Evolutionary conservation across 2,113 vertebrate species (phyloP).

Genomic region (Halichoerus grypus): DNA sequence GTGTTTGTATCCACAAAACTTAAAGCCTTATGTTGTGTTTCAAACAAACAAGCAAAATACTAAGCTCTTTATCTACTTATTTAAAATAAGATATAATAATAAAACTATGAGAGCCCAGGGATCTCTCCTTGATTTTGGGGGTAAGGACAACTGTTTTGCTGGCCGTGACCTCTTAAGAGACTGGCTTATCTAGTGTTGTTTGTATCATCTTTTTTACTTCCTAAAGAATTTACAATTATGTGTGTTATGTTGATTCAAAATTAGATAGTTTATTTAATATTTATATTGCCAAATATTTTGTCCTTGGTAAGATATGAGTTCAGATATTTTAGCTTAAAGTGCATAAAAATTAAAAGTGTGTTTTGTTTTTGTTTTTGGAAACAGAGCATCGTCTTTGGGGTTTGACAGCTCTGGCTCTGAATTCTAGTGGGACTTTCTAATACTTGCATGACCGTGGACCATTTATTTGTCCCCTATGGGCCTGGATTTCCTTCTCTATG

Average conservation of each 20-base stretch:
- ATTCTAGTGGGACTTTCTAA: background rate
- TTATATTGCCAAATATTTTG: conserved; percentile 20
- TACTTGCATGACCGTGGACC: background rate
- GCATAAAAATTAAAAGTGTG: background rate
- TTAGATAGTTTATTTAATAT: conserved; percentile 15
- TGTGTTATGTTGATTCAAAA: conserved; percentile 36
- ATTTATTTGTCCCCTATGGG: background rate
- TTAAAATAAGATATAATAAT: background rate
- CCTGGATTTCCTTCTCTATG: background rate
- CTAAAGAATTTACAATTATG: background rate
- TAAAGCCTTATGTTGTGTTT: conserved; percentile 15
- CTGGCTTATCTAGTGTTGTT: background rate
- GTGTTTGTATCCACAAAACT: background rate
- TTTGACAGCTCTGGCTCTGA: background rate
- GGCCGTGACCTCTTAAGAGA: background rate
- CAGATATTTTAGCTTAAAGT: conserved; percentile 8
- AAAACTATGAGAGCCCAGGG: background rate
- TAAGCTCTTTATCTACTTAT: background rate
- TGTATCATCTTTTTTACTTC: background rate
- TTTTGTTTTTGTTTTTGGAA: background rate
- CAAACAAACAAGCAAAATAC: background rate
- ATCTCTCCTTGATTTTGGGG: conserved; percentile 8
- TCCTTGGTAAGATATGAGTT: conserved; percentile 21
- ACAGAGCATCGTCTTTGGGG: background rate
- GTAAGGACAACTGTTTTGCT: background rate